phyloP scores from a whole-genome alignment of 1,140 invertebrate genomes.

The Varroa destructor region DNA sequence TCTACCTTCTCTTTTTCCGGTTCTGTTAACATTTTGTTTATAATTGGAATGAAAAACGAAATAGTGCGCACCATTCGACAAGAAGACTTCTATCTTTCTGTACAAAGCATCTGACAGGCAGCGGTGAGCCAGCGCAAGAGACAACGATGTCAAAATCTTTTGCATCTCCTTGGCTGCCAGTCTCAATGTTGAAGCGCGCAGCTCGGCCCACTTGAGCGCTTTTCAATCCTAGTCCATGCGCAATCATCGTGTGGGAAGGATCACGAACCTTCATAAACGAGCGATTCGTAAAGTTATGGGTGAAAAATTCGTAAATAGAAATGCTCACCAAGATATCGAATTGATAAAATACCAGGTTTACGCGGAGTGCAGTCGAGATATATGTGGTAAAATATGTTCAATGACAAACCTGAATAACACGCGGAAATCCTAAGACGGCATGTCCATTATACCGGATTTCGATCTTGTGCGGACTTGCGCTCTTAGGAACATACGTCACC shows the following conservation, averaged over 20 bases:
- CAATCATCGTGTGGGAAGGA: slow-evolving; percentile 57
- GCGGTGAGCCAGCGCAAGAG: slow-evolving; percentile 49
- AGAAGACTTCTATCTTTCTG: slow-evolving; percentile 83
- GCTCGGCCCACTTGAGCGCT: slow-evolving; percentile 62
- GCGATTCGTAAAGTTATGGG: slow-evolving; percentile 37
- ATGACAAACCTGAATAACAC: background rate
- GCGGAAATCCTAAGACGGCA: slow-evolving; percentile 36
- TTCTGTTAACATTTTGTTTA: too few relatives aligned
- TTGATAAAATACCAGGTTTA: too few relatives aligned
- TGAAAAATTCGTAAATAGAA: too few relatives aligned
- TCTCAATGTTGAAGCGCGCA: slow-evolving; percentile 75
- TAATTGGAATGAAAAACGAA: background rate
- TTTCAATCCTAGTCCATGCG: slow-evolving; percentile 63
- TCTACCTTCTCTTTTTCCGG: too few relatives aligned
- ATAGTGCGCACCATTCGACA: slow-evolving; percentile 55
- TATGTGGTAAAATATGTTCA: too few relatives aligned
- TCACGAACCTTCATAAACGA: slow-evolving; percentile 43
- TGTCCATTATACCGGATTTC: slow-evolving; percentile 60
- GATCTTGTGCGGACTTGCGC: slow-evolving; percentile 66
- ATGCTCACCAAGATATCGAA: too few relatives aligned
- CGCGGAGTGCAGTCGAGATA: too few relatives aligned
- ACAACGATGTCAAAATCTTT: slow-evolving; percentile 82
- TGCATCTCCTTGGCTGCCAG: slow-evolving; percentile 57
- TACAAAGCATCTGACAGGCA: slow-evolving; percentile 86
- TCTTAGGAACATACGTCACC: slow-evolving; percentile 67